These are phyloP conservation scores for Taphrorychus bicolor DNA, from an alignment of 2,888 invertebrate genomes.

Conservation along the genomic window DNA sequence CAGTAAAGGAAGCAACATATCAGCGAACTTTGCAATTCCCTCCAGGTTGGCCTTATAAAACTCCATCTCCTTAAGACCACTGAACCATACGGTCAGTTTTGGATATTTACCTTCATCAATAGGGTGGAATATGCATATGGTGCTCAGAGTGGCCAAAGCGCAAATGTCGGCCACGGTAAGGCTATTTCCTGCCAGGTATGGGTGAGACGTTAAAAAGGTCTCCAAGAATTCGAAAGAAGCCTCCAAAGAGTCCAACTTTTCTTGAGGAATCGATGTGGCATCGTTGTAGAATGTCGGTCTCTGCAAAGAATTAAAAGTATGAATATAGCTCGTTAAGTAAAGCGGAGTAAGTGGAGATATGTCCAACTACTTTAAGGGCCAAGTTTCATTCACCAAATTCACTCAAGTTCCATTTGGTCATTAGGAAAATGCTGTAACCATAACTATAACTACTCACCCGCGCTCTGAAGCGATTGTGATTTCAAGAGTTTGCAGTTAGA, in stretches of 20 bases:
- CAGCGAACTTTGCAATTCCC: slow-evolving; percentile 14
- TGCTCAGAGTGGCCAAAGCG: slow-evolving; percentile 56
- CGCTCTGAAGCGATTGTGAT: too few relatives aligned
- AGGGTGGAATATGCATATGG: slow-evolving; percentile 22
- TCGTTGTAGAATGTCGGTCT: slow-evolving; percentile 40
- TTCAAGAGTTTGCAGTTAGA: too few relatives aligned
- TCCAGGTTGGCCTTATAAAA: slow-evolving; percentile 45
- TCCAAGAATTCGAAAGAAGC: slow-evolving; percentile 60
- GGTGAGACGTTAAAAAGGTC: slow-evolving; percentile 58
- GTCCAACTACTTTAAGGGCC: too few relatives aligned
- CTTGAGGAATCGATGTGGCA: slow-evolving; percentile 26
- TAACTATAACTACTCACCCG: too few relatives aligned
- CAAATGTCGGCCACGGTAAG: slow-evolving; percentile 49
- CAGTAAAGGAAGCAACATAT: too few relatives aligned
- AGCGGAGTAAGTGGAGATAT: too few relatives aligned
- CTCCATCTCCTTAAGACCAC: slow-evolving; percentile 50
- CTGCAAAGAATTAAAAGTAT: slow-evolving; percentile 29
- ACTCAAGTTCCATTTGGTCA: too few relatives aligned
- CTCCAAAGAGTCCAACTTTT: slow-evolving; percentile 15
- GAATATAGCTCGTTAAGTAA: too few relatives aligned
- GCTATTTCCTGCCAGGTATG: slow-evolving; percentile 63
- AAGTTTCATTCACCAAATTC: too few relatives aligned
- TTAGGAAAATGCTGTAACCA: too few relatives aligned
- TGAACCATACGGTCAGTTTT: slow-evolving; percentile 51
- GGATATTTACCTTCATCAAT: slow-evolving; percentile 39